A percentile compares a stretch with the other conserved stretches of the same genome.
These are phyloP conservation scores for Parazoanthus atlanticus DNA, from an alignment of 92 coral and sea anemone species.

Conservation along the genomic window DNA sequence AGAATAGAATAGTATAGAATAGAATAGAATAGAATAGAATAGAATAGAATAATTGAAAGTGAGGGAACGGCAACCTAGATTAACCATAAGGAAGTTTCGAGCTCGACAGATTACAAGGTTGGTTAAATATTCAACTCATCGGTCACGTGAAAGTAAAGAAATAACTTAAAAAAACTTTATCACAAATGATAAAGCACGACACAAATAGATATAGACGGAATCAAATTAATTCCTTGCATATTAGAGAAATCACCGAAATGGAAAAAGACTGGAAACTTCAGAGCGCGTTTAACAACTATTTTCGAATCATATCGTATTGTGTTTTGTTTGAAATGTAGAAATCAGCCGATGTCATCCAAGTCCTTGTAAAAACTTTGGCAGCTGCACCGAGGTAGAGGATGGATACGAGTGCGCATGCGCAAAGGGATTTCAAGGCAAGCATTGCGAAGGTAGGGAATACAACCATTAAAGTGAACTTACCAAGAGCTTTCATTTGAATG, in stretches of 20 bases:
- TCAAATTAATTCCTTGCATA: not conserved
- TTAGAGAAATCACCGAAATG: not conserved
- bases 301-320: not conserved
- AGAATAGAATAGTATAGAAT: no score
- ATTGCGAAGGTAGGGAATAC: conserved; percentile 78
- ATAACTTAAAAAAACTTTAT: no score
- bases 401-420: conserved; percentile 93
- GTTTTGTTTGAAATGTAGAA: conserved; percentile 46
- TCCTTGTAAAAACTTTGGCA: conserved; percentile 89
- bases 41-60: no score
- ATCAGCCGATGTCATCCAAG: conserved; percentile 87
- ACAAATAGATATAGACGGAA: not conserved
- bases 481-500: no score
- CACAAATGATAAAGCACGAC: no score
- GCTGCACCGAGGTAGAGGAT: conserved; percentile 84
- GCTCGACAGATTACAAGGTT: no score
- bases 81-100: not conserved
- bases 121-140: no score
- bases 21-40: no score
- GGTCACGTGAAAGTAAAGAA: no score
- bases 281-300: not conserved
- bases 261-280: not conserved
- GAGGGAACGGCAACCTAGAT: no score
- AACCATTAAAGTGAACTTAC: no score
- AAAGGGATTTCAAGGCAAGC: conserved; percentile 84